phyloP scores from a whole-genome alignment of 2,888 invertebrate genomes.

The Drosophila lacicola region DNA sequence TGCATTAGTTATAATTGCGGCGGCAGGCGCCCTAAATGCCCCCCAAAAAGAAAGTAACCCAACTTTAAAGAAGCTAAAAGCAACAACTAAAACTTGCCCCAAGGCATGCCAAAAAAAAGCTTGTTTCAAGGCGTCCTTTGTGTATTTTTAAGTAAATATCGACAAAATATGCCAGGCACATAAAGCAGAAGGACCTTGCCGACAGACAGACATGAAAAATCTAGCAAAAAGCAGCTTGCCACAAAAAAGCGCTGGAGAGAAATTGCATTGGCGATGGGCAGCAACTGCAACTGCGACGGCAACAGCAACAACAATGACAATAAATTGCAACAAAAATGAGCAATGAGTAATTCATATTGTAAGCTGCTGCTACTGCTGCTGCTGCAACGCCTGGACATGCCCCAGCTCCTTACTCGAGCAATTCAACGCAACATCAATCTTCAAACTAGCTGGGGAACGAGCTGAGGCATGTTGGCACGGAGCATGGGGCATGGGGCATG shows the following conservation, averaged over 20 bases:
- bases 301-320: conserved; percentile 56
- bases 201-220: conserved; percentile 36
- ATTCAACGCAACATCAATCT: conserved; percentile 79
- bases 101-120: conserved; percentile 19
- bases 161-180: conserved; percentile 66
- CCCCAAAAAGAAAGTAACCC: neutral
- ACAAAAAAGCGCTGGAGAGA: conserved; percentile 34
- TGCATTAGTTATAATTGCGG: conserved; percentile 76
- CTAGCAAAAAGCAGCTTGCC: conserved; percentile 36
- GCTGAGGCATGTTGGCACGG: neutral
- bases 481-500: neutral
- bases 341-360: conserved; percentile 79
- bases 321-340: conserved; percentile 79
- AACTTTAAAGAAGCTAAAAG: conserved; percentile 31
- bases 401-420: conserved; percentile 26
- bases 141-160: conserved; percentile 71
- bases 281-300: conserved; percentile 30
- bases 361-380: conserved; percentile 65
- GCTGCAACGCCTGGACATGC: conserved; percentile 14
- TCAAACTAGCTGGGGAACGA: conserved; percentile 43
- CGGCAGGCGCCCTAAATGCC: conserved; percentile 38
- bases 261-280: neutral
- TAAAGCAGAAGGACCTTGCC: conserved; percentile 31
- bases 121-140: conserved; percentile 48
- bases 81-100: conserved; percentile 6